A percentile compares a stretch with the other conserved stretches of the same genome.
phyloP scores from a whole-genome alignment of 2,113 vertebrate species.

The Ammodytes dubius region DNA sequence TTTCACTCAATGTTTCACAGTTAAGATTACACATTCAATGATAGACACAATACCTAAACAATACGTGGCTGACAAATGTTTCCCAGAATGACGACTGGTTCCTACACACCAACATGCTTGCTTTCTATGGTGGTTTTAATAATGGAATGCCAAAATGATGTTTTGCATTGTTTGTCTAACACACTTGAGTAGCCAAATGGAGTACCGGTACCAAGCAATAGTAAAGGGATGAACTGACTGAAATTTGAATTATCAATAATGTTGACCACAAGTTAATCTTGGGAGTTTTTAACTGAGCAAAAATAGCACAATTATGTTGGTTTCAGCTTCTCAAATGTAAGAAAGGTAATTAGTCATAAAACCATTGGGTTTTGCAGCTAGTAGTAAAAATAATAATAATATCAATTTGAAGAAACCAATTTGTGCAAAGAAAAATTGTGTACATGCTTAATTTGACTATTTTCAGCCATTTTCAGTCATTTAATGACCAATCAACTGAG shows the following conservation, averaged over 20 bases:
- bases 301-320: background rate
- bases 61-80: slow-evolving; percentile 11
- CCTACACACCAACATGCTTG: background rate
- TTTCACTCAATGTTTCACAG: slow-evolving; percentile 12
- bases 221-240: background rate
- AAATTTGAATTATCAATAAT: background rate
- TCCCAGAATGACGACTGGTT: slow-evolving; percentile 14
- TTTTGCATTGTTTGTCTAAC: background rate
- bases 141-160: background rate
- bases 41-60: slow-evolving; percentile 19
- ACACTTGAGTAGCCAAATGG: background rate
- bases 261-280: background rate
- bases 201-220: background rate
- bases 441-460: too few relatives aligned
- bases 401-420: background rate
- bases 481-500: background rate
- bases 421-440: background rate
- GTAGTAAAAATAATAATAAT: background rate
- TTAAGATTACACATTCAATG: slow-evolving; percentile 19
- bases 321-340: background rate
- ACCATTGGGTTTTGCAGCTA: background rate
- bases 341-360: background rate
- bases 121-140: background rate
- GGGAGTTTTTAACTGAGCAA: background rate
- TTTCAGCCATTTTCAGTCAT: background rate